Percentiles rank a stretch among this genome's conserved stretches.
Conservation (phyloP, 2,797 vertebrate species). For the Anas capensis region DNA sequence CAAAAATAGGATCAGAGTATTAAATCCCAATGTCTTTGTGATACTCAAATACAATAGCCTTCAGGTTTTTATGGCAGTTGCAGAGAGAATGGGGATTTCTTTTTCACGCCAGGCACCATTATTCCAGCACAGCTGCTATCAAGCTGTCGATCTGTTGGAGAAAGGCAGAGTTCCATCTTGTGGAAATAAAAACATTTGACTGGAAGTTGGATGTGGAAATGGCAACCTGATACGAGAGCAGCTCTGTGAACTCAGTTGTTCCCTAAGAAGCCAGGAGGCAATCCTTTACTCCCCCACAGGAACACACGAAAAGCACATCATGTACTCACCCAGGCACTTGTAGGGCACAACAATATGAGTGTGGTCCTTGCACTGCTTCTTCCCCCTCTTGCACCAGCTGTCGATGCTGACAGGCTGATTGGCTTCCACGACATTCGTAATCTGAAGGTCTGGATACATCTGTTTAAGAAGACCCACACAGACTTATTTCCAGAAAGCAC, state of each 20-base stretch:
- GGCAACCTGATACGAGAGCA: not conserved
- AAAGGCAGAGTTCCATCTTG: not conserved
- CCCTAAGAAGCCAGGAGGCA: not conserved
- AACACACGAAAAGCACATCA: not conserved
- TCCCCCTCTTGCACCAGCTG: constrained; percentile 94
- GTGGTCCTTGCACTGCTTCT: constrained; percentile 93
- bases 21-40: constrained; percentile 49
- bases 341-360: constrained; percentile 91
- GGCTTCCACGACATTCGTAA: constrained; percentile 96
- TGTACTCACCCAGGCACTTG: constrained; percentile 94
- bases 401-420: constrained; percentile 91
- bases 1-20: constrained; percentile 58
- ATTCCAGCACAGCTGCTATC: constrained; percentile 24
- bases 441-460: constrained; percentile 96
- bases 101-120: constrained; percentile 18
- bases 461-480: constrained; percentile 58
- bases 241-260: not conserved
- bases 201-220: not conserved
- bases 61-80: constrained; percentile 45
- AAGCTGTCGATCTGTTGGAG: not conserved
- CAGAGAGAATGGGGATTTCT: constrained; percentile 25
- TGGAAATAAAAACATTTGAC: not conserved
- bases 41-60: constrained; percentile 39
- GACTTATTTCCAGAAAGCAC: not conserved
- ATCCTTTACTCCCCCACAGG: not conserved